phyloP scores from a whole-genome alignment of 2,113 vertebrate genomes.

The Candoia aspera region DNA sequence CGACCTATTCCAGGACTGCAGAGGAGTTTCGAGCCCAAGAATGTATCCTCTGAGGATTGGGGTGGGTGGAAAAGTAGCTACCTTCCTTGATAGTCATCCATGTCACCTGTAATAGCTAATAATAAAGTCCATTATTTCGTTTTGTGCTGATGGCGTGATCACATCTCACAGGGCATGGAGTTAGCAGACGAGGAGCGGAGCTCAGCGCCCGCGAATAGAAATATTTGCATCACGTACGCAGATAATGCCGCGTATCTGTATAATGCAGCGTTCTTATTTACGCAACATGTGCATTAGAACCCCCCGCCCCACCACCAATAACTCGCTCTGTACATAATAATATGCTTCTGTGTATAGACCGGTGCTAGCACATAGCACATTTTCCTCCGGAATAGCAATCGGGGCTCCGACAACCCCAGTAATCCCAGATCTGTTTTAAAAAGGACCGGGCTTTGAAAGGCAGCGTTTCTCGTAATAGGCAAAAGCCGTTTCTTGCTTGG shows the following conservation, averaged over 20 bases:
- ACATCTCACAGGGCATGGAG: neutral
- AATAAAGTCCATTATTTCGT: slow-evolving; percentile 46
- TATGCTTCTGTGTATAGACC: neutral
- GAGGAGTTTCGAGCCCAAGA: neutral
- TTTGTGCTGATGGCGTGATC: neutral
- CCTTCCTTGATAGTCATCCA: neutral
- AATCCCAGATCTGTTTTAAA: neutral
- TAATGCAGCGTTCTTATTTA: too few relatives aligned
- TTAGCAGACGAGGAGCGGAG: neutral
- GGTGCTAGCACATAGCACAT: neutral
- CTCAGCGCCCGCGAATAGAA: neutral
- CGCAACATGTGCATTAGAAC: neutral
- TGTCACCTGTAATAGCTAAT: slow-evolving; percentile 5
- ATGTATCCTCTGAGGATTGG: neutral
- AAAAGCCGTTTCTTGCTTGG: neutral
- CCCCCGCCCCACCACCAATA: too few relatives aligned
- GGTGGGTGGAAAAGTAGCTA: slow-evolving; percentile 1
- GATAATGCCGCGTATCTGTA: neutral
- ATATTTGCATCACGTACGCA: neutral
- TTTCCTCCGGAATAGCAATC: neutral
- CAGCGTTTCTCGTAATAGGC: neutral
- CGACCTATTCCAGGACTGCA: neutral
- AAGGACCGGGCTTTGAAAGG: neutral
- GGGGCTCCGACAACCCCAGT: slow-evolving; percentile 9
- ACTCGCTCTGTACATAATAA: neutral